Evolutionary conservation across 2,888 invertebrate genomes (phyloP).

Genomic region (Sialis fuliginosa): DNA sequence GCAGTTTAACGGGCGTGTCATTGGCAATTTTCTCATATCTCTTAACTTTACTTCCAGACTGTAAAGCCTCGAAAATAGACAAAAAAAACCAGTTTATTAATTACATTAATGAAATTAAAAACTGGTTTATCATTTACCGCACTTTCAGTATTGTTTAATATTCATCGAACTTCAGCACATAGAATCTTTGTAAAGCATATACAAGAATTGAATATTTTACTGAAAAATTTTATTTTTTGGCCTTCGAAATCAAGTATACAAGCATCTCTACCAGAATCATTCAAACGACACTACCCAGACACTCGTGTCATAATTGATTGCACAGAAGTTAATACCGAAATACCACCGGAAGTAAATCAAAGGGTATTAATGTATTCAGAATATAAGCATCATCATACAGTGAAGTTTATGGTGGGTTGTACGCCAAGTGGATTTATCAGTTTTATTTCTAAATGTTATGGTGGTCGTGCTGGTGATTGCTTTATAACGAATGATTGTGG

Average conservation of each 20-base stretch:
- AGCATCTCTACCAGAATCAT: constrained; percentile 1
- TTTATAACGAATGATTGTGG: constrained; percentile 2
- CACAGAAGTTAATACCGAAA: constrained; percentile 3
- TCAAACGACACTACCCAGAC: constrained; percentile 2
- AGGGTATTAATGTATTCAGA: constrained; percentile 4
- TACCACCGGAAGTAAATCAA: constrained; percentile 1
- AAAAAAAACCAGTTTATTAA: neutral
- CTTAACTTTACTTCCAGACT: too few relatives aligned
- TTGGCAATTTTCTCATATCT: too few relatives aligned
- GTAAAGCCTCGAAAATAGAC: too few relatives aligned
- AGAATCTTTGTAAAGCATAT: neutral
- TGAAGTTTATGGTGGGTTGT: constrained; percentile 5
- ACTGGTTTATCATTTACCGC: neutral
- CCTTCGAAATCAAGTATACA: constrained; percentile 2
- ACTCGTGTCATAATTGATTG: constrained; percentile 6
- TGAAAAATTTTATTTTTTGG: constrained; percentile 4
- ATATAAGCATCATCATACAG: constrained; percentile 4
- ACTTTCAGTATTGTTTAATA: neutral
- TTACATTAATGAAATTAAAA: neutral
- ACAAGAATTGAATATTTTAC: too few relatives aligned
- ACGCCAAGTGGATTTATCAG: constrained; percentile 4
- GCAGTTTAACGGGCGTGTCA: too few relatives aligned
- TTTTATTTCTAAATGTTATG: constrained; percentile 5
- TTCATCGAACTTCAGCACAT: neutral
- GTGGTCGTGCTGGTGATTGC: constrained; percentile 3